phyloP scores from a whole-genome alignment of 2,113 vertebrate genomes.

The Pomatostomus ruficeps region DNA sequence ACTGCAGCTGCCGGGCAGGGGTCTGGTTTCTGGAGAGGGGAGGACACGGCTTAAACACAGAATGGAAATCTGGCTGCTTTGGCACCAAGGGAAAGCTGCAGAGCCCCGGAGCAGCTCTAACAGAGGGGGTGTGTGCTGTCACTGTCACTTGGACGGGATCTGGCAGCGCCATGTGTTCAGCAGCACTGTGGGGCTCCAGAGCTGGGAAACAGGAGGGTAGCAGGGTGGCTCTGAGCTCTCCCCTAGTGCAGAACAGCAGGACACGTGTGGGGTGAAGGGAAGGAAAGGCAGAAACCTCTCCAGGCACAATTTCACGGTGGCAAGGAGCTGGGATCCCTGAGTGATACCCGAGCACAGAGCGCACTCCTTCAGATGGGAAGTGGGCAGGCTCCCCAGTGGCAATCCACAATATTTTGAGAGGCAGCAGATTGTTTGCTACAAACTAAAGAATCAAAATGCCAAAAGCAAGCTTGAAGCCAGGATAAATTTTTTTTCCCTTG shows the following conservation, averaged over 20 bases:
- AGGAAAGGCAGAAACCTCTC: not conserved
- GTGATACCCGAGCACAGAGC: accelerated
- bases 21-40: conserved; percentile 27
- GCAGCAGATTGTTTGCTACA: conserved; percentile 39
- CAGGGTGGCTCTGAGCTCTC: not conserved
- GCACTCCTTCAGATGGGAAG: not conserved
- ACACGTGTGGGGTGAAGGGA: not conserved
- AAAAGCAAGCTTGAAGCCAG: not conserved
- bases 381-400: not conserved
- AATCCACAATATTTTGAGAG: conserved; percentile 37
- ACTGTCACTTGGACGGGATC: not conserved
- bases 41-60: not conserved
- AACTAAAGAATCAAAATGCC: conserved; percentile 9
- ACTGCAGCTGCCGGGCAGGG: not conserved
- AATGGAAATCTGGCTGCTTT: not conserved
- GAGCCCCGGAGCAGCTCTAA: not conserved
- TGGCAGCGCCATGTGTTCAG: not conserved
- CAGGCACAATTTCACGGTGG: not conserved
- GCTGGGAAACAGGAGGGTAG: not conserved
- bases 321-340: not conserved
- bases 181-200: not conserved
- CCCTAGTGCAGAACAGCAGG: not conserved
- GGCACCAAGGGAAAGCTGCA: not conserved
- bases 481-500: not conserved
- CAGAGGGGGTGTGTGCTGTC: not conserved